Evolutionary conservation across 1,140 invertebrate species (phyloP), one percentile per base, ranked within the genome.

Genomic region (Agrilus planipennis): DNA sequence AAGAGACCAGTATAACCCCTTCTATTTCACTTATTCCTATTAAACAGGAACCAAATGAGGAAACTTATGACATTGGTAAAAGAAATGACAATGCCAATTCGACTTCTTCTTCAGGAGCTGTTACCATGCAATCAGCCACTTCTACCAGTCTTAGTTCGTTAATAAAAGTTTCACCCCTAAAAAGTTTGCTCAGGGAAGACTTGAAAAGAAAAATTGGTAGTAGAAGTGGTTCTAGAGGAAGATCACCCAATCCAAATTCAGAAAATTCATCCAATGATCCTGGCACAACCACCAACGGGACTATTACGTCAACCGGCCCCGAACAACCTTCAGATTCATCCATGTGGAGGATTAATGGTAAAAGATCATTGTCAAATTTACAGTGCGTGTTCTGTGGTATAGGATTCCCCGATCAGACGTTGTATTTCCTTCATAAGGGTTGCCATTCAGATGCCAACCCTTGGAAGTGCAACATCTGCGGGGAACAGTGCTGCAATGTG

Each of bases 381-480:
- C 58, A 63, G 51, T 91, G 87, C 60, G 72, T 77, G 14, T 89
- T 89, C 60, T 97, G 93, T 65, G 81, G 86, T 46, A 94, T 97
- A 46, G 79, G 88, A 5, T 97, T 94, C 65, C 86, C 88, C 2
- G 91, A 96, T 68, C 85, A 87, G 55, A 95, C 90, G 0, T 71
- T 96, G 20, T 96, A 95, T 67, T 91, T 95, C 66, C 72, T 97
- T 34, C 93, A 97, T 70, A 95, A 94, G 70, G 91, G 91, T 45
- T 89, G 93, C 61, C 93, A 97, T 69, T 91, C 88, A 47, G 87
- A 94, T 52, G 85, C 88, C 45, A 92, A 95, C 69, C 91, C 92
- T 0, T 96, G 90, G 89, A 91, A 91, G 64, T 97, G 93, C 66
- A 96, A 96, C 69, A 88, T 95, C 49, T 97, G 93, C 63, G 90